Percentiles rank a stretch among this genome's conserved stretches.
phyloP scores from a whole-genome alignment of 2,888 invertebrate species.

The Leptodirus hochenwartii region DNA sequence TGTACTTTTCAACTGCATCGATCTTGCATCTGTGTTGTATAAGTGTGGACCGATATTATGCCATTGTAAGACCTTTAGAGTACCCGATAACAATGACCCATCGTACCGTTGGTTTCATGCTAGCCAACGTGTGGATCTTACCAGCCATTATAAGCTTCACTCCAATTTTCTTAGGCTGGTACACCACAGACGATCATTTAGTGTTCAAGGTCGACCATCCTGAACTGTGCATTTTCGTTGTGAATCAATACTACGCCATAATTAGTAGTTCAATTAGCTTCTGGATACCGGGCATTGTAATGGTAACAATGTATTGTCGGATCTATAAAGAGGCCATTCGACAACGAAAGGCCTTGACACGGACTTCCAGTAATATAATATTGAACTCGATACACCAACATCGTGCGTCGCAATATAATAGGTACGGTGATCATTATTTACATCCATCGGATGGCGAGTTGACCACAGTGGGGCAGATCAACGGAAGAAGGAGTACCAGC shows the following conservation, averaged over 20 bases:
- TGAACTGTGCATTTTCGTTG: constrained; percentile 65
- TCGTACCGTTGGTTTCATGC: constrained; percentile 59
- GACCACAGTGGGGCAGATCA: constrained; percentile 31
- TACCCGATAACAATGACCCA: constrained; percentile 87
- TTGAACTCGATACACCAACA: constrained; percentile 71
- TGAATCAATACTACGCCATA: constrained; percentile 72
- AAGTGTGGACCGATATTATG: constrained; percentile 81
- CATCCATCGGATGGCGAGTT: constrained; percentile 41
- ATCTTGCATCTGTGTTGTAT: constrained; percentile 90
- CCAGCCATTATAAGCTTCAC: constrained; percentile 85
- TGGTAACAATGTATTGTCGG: constrained; percentile 81
- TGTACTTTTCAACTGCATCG: constrained; percentile 82
- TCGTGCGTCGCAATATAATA: constrained; percentile 36
- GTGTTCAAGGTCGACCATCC: constrained; percentile 41
- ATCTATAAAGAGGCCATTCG: constrained; percentile 70
- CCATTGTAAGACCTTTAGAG: constrained; percentile 79
- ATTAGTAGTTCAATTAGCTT: constrained; percentile 82
- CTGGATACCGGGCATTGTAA: constrained; percentile 84
- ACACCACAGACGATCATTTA: constrained; percentile 44
- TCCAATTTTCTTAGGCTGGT: constrained; percentile 82
- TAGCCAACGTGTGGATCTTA: constrained; percentile 80
- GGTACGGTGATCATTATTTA: constrained; percentile 31
- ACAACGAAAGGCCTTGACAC: constrained; percentile 62
- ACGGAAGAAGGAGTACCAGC: constrained; percentile 40
- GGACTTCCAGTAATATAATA: constrained; percentile 74